Evolutionary conservation across 2,113 vertebrate species (phyloP), one percentile per base, ranked within the genome.

Genomic region (Neolamprologus kungweensis): DNA sequence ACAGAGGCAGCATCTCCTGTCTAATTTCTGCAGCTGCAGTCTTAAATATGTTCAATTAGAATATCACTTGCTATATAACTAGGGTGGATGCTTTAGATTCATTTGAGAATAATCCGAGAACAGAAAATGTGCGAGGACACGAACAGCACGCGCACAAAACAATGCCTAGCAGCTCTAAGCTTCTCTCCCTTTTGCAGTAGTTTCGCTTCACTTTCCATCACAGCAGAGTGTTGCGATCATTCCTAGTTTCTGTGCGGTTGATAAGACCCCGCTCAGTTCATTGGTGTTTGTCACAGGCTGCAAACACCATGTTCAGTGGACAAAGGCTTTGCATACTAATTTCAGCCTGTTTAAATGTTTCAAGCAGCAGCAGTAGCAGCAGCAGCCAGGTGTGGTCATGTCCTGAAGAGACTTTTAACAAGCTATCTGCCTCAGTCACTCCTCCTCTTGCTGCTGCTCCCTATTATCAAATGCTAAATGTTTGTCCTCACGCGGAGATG

Each of bases 311-410:
- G 90, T 94, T 94, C 92, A 84, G 78, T 80, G 85, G 86, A 91
- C 89, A 89, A 92, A 91, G 88, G 93, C 92, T 95, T 90, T 95
- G 94, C 94, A 95, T 94, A 85, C 85, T 94, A 93, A 96, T 96
- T 90, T 93, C 45, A 68, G 71, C 55, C 58, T 85, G 40, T n/a
- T 84, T 85, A 21, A 68, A 85, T 93, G 89, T 90, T 84, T 63
- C 58, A 81, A 78, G 45, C 87, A 83, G 63, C 54, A 53, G 80
- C 68, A 80, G 42, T 40, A 81, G n/a, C 21, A 63, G 58, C 58
- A 85, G 73, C 26, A 85, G 78, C 68, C 87, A 91, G 84, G 80
- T 93, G 88, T 88, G 92, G 85, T 80, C 82, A 84, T 85, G 87
- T 90, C 85, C 88, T 65, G 57, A 80, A 47, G 82, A 90, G 79